phyloP scores from a whole-genome alignment of 64 coral and sea anemone genomes.

The Acropora yongei region DNA sequence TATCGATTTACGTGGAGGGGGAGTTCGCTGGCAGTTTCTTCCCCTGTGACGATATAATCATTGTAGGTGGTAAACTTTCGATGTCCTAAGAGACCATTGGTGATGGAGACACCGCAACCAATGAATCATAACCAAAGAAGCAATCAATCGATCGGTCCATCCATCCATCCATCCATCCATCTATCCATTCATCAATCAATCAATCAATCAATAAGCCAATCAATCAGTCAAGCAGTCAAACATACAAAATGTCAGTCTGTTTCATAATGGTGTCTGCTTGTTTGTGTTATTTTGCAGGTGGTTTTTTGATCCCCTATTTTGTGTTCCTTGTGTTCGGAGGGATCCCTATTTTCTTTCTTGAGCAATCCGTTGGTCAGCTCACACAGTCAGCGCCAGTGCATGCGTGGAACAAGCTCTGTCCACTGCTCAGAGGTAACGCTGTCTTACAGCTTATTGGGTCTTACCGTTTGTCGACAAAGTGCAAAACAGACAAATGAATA shows the following conservation, averaged over 20 bases:
- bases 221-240: too few relatives aligned
- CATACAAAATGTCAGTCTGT: not conserved
- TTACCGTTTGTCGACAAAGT: too few relatives aligned
- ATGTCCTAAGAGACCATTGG: too few relatives aligned
- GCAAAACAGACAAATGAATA: not conserved
- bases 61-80: too few relatives aligned
- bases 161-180: too few relatives aligned
- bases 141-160: too few relatives aligned
- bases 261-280: not conserved
- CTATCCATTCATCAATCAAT: too few relatives aligned
- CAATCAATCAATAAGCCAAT: too few relatives aligned
- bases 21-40: too few relatives aligned
- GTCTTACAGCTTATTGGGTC: not conserved
- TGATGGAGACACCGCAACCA: too few relatives aligned
- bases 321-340: slow-evolving; percentile 56
- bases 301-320: slow-evolving; percentile 63
- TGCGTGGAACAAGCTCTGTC: slow-evolving; percentile 71
- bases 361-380: slow-evolving; percentile 71
- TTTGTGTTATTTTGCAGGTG: slow-evolving; percentile 17
- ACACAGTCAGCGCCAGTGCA: slow-evolving; percentile 65
- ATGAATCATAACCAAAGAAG: too few relatives aligned
- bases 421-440: slow-evolving; percentile 50
- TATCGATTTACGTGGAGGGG: not conserved
- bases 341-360: slow-evolving; percentile 67
- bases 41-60: too few relatives aligned